A percentile compares a stretch with the other conserved stretches of the same genome.
phyloP scores from a whole-genome alignment of 1,140 invertebrate species.

The Oscheius sp. region DNA sequence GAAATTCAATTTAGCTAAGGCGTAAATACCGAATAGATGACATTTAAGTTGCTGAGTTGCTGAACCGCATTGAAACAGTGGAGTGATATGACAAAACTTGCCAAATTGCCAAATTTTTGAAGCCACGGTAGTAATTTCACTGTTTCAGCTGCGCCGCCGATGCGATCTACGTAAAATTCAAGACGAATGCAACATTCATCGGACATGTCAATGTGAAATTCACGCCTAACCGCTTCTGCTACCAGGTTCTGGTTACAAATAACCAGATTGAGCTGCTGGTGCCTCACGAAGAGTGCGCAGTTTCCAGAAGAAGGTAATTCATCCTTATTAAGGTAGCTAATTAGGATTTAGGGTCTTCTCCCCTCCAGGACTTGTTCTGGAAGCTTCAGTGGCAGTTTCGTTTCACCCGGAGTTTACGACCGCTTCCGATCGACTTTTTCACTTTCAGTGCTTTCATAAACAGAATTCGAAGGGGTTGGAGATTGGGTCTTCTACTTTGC shows the following conservation, averaged over 20 bases:
- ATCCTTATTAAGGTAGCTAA: background rate
- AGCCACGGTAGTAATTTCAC: background rate
- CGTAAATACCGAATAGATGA: background rate
- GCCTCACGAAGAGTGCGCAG: slow-evolving; percentile 32
- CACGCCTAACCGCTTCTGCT: slow-evolving; percentile 15
- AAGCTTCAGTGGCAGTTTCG: slow-evolving; percentile 20
- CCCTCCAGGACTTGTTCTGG: slow-evolving; percentile 21
- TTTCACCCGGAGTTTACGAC: slow-evolving; percentile 34
- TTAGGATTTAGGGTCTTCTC: slow-evolving; percentile 6
- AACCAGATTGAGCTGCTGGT: slow-evolving; percentile 33
- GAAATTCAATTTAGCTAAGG: background rate
- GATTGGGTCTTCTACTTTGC: slow-evolving; percentile 14
- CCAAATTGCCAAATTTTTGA: background rate
- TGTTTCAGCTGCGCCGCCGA: slow-evolving; percentile 32
- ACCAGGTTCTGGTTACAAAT: slow-evolving; percentile 31
- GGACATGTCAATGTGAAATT: slow-evolving; percentile 27
- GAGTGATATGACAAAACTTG: background rate
- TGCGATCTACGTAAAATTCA: slow-evolving; percentile 29
- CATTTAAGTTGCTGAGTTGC: background rate
- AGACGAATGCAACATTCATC: slow-evolving; percentile 22
- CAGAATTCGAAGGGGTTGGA: slow-evolving; percentile 12
- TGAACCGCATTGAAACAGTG: background rate
- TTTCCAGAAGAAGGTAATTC: slow-evolving; percentile 17
- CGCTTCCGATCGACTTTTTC: slow-evolving; percentile 23
- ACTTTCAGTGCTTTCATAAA: slow-evolving; percentile 29